A percentile compares a stretch with the other conserved stretches of the same genome.
These are phyloP conservation scores for Anoura caudifer DNA, from an alignment of 2,113 vertebrate genomes.

Conservation along the genomic window DNA sequence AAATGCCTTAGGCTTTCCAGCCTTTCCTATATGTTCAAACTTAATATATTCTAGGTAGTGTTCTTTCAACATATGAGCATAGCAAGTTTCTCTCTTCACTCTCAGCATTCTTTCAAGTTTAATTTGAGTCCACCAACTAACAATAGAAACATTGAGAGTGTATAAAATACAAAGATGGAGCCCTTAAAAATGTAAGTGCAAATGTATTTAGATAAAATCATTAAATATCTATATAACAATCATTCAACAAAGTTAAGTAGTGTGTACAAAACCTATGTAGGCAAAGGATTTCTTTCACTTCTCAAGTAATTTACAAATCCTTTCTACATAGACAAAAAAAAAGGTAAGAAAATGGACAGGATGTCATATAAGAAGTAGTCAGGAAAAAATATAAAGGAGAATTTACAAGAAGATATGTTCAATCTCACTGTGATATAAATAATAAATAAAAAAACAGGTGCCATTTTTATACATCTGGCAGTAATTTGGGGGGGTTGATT, in stretches of 20 bases:
- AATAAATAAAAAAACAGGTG: background rate
- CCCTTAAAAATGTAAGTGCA: background rate
- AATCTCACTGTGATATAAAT: background rate
- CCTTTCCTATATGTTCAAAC: background rate
- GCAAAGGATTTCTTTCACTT: background rate
- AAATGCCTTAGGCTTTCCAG: background rate
- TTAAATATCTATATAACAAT: background rate
- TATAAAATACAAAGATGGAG: background rate
- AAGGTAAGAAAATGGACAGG: background rate
- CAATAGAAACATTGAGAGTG: background rate
- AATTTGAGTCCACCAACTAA: background rate
- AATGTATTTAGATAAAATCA: background rate
- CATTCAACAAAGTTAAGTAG: background rate
- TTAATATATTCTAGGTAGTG: background rate
- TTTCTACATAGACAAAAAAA: background rate
- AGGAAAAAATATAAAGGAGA: background rate
- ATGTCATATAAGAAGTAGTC: background rate
- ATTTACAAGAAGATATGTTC: background rate
- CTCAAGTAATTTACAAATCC: background rate
- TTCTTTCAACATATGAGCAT: background rate
- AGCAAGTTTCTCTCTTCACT: background rate
- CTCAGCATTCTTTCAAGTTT: background rate
- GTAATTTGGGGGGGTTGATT: background rate
- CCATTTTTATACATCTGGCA: background rate
- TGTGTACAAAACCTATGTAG: background rate